Conservation (phyloP, 2,888 invertebrate species). For the Scaptomyza caliginosa region DNA sequence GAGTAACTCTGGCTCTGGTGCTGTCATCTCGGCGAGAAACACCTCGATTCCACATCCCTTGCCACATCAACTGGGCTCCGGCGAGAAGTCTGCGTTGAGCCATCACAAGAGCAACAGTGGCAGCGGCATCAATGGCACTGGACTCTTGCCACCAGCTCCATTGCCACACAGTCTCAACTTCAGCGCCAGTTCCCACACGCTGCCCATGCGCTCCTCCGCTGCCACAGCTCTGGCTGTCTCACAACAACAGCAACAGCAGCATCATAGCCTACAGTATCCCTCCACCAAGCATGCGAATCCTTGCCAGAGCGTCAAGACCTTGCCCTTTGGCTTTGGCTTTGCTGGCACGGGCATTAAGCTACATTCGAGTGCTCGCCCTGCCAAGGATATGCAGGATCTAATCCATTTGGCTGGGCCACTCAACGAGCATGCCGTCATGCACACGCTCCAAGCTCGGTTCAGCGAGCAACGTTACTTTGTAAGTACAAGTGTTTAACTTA, state of each 20-base stretch:
- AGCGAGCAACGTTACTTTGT: slow-evolving; percentile 94
- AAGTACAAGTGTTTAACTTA: too few relatives aligned
- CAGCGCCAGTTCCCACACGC: slow-evolving; percentile 46
- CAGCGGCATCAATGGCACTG: slow-evolving; percentile 14
- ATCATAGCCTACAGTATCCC: slow-evolving; percentile 61
- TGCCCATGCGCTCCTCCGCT: slow-evolving; percentile 62
- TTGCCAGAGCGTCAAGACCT: slow-evolving; percentile 79
- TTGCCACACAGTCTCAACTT: slow-evolving; percentile 45
- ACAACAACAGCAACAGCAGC: slow-evolving; percentile 22
- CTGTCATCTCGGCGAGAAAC: slow-evolving; percentile 82
- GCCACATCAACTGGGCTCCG: slow-evolving; percentile 80
- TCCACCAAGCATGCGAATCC: slow-evolving; percentile 79
- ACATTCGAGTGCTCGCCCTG: slow-evolving; percentile 38
- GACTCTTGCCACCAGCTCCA: slow-evolving; percentile 48
- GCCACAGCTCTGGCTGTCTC: slow-evolving; percentile 44
- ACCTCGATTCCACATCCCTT: slow-evolving; percentile 85
- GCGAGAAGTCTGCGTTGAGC: slow-evolving; percentile 61
- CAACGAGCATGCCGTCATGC: slow-evolving; percentile 96
- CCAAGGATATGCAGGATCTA: slow-evolving; percentile 91
- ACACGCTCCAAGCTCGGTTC: slow-evolving; percentile 95
- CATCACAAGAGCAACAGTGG: slow-evolving; percentile 48
- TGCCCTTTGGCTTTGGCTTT: slow-evolving; percentile 75
- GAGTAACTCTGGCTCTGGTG: slow-evolving; percentile 58
- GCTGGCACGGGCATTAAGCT: slow-evolving; percentile 25
- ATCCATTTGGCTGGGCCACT: slow-evolving; percentile 96